These are phyloP conservation scores for Petromus typicus DNA, from an alignment of 2,113 vertebrate species.

Conservation along the genomic window DNA sequence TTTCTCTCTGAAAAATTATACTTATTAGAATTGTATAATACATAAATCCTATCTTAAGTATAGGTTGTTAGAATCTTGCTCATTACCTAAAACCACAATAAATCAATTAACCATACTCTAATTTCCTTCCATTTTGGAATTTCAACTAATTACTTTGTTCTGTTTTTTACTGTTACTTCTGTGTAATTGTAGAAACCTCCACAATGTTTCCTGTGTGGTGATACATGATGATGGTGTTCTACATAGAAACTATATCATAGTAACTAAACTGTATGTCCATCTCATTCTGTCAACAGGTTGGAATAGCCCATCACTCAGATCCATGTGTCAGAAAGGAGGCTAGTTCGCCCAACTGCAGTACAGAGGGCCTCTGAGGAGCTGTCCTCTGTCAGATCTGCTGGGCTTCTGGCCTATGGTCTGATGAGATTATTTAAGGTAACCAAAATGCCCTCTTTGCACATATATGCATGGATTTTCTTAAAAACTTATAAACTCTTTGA, in stretches of 20 bases:
- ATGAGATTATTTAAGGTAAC: neutral
- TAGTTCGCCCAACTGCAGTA: neutral
- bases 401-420: neutral
- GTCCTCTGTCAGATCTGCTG: neutral
- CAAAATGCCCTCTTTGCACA: neutral
- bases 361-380: neutral
- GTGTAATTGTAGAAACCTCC: neutral
- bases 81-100: neutral
- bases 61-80: neutral
- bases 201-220: neutral
- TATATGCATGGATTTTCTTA: neutral
- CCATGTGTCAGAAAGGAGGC: neutral
- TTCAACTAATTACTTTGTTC: neutral
- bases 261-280: neutral
- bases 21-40: constrained; percentile 5
- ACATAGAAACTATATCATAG: neutral
- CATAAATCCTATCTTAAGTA: neutral
- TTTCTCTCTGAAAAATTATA: neutral
- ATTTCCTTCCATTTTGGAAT: neutral
- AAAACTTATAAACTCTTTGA: constrained; percentile 58
- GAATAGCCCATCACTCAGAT: neutral
- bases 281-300: neutral
- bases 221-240: neutral
- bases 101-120: neutral
- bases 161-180: neutral